A percentile compares a stretch with the other conserved stretches of the same genome.
Conservation (phyloP, 2,797 vertebrate genomes). For the Dendrocincla tyrannina region DNA sequence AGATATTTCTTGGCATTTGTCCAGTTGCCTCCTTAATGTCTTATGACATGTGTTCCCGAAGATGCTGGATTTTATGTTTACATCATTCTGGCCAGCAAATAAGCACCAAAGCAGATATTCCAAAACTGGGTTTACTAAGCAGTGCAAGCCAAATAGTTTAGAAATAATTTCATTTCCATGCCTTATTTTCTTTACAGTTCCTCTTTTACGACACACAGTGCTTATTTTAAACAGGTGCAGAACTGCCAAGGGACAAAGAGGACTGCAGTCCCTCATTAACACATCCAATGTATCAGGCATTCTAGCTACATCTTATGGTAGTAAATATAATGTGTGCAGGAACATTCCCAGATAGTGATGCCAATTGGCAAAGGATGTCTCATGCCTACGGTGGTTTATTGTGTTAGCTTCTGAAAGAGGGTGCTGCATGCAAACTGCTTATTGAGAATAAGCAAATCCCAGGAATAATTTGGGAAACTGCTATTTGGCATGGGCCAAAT, state of each 20-base stretch:
- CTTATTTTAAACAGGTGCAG: slow-evolving; percentile 13
- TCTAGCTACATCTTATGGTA: neutral
- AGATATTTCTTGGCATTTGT: slow-evolving; percentile 32
- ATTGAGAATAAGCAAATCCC: neutral
- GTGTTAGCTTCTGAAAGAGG: neutral
- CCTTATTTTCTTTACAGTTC: neutral
- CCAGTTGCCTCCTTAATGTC: slow-evolving; percentile 3
- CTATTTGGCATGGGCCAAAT: neutral
- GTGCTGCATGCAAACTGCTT: neutral
- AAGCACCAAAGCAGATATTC: slow-evolving; percentile 7
- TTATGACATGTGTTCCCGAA: neutral
- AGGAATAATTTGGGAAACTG: neutral
- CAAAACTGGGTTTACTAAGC: neutral
- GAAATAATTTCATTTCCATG: slow-evolving; percentile 3
- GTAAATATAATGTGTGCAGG: neutral
- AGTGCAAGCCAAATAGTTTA: neutral
- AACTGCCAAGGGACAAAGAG: neutral
- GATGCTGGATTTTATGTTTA: slow-evolving; percentile 10
- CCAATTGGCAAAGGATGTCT: slow-evolving; percentile 17
- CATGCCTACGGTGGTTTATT: neutral
- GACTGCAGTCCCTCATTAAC: neutral
- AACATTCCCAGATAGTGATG: neutral
- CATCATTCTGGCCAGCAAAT: neutral
- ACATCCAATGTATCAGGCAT: neutral
- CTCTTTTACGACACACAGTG: neutral